These are phyloP conservation scores for Crypturellus undulatus DNA, from an alignment of 2,113 vertebrate species.

Conservation along the genomic window DNA sequence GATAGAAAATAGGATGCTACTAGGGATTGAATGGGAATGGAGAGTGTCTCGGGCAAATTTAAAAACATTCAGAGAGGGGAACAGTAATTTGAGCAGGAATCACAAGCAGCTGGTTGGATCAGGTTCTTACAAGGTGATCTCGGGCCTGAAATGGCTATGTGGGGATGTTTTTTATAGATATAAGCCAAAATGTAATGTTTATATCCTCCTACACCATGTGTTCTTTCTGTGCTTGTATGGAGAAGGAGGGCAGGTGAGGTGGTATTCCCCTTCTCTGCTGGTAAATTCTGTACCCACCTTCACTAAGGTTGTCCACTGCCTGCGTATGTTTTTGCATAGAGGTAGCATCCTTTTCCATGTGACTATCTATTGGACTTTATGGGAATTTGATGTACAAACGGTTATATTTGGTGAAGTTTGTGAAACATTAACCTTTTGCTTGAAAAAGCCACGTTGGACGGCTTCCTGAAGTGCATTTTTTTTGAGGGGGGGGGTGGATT, in stretches of 20 bases:
- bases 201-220: rapidly evolving
- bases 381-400: rapidly evolving
- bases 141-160: background rate
- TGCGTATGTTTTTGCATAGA: background rate
- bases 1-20: background rate
- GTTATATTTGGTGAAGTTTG: background rate
- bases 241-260: background rate
- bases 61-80: rapidly evolving
- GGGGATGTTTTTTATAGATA: too few relatives aligned
- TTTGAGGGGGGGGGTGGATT: background rate
- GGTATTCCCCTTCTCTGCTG: background rate
- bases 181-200: background rate
- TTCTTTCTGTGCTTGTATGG: background rate
- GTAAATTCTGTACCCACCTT: background rate
- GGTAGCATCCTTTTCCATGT: background rate
- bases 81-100: rapidly evolving
- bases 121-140: background rate
- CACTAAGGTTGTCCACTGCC: rapidly evolving
- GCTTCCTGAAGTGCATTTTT: background rate
- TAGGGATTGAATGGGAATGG: background rate
- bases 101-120: background rate
- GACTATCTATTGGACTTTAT: background rate
- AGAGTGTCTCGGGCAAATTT: background rate
- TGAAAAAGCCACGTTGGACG: background rate
- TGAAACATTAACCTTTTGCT: background rate